Percentiles rank a stretch among this genome's conserved stretches.
Conservation (phyloP, 2,113 vertebrate species). For the Nothocercus julius region DNA sequence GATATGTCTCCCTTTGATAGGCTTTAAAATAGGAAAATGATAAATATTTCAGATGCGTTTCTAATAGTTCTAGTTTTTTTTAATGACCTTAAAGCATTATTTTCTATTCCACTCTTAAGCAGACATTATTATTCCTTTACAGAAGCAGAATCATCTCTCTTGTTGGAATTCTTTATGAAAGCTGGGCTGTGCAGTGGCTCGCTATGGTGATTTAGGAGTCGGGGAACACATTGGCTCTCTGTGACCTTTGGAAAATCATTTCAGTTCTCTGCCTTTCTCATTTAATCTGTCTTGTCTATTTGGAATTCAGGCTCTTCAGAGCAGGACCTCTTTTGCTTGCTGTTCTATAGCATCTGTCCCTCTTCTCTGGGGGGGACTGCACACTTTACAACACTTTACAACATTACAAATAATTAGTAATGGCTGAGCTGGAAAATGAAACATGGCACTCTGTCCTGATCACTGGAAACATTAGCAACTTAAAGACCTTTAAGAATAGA, state of each 20-base stretch:
- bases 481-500: neutral
- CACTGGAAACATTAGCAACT: neutral
- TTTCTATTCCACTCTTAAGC: neutral
- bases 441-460: neutral
- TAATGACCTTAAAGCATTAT: slow-evolving; percentile 13
- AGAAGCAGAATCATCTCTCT: neutral
- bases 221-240: neutral
- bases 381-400: neutral
- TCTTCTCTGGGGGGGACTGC: neutral
- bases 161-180: neutral
- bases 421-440: neutral
- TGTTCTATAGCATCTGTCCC: neutral
- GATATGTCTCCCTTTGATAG: neutral
- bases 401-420: neutral
- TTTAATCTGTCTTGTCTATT: neutral
- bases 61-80: neutral
- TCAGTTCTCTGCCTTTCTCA: neutral
- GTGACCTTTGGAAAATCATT: slow-evolving; percentile 14
- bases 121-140: neutral
- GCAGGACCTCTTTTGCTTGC: neutral
- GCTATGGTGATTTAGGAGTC: neutral
- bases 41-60: neutral
- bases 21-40: neutral
- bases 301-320: neutral
- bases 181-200: neutral